These are phyloP conservation scores for Chelonia mydas DNA, from an alignment of 2,797 vertebrate genomes.

Conservation along the genomic window DNA sequence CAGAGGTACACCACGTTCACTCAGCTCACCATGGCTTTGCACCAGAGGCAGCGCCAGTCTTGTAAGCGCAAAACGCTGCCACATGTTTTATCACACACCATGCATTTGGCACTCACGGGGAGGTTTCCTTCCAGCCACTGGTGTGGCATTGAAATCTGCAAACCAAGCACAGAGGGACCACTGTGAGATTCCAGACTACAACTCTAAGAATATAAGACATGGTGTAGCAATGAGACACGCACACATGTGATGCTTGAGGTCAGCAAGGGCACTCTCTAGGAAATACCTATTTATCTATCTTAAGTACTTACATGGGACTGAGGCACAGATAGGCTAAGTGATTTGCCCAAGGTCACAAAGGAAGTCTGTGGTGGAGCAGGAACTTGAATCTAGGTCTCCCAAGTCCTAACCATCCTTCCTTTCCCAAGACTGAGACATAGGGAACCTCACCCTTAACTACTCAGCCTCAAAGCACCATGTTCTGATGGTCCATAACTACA, in stretches of 20 bases:
- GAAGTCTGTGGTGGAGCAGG: neutral
- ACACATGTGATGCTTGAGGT: neutral
- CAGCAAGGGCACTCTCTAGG: neutral
- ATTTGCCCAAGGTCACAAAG: neutral
- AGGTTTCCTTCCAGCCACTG: constrained; percentile 98
- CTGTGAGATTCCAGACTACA: neutral
- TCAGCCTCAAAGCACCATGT: neutral
- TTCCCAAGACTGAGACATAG: neutral
- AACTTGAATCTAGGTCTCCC: neutral
- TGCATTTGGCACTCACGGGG: constrained; percentile 94
- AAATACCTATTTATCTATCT: neutral
- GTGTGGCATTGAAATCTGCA: constrained; percentile 96
- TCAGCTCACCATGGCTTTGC: constrained; percentile 93
- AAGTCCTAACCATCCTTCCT: neutral
- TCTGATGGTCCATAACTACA: neutral
- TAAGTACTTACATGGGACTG: neutral
- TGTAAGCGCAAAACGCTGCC: constrained; percentile 95
- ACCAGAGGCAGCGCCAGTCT: constrained; percentile 98
- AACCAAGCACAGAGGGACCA: neutral
- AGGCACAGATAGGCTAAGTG: neutral
- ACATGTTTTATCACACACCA: constrained; percentile 94
- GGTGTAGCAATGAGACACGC: neutral
- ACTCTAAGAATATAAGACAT: neutral
- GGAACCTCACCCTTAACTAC: neutral
- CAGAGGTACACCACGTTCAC: neutral